phyloP scores from a whole-genome alignment of 2,113 vertebrate genomes.

The Thunnus thynnus region DNA sequence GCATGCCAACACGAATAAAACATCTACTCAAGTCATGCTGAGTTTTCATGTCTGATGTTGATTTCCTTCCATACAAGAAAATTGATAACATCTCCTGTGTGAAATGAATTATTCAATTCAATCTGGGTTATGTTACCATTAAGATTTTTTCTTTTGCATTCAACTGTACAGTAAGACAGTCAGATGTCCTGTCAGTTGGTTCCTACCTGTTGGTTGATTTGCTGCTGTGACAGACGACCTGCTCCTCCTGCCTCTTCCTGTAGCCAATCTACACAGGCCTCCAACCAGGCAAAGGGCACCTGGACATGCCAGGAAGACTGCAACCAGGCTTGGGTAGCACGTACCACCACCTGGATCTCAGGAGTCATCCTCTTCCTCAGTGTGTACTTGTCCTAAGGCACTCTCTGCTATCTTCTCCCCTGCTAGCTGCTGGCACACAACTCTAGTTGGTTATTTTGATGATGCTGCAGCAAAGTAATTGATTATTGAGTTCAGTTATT shows the following conservation, averaged over 20 bases:
- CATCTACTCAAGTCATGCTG: too few relatives aligned
- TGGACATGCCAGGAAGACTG: slow-evolving; percentile 89
- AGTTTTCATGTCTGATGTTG: not conserved
- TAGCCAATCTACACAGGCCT: slow-evolving; percentile 95
- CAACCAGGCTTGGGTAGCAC: slow-evolving; percentile 90
- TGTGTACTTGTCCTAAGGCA: not conserved
- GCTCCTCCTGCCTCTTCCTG: slow-evolving; percentile 87
- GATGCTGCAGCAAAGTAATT: not conserved
- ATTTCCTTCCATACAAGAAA: not conserved
- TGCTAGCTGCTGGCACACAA: slow-evolving; percentile 1
- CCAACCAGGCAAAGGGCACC: slow-evolving; percentile 91
- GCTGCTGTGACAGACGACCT: slow-evolving; percentile 85
- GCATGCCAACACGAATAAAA: too few relatives aligned
- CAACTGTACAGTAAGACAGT: not conserved
- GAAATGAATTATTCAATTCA: not conserved
- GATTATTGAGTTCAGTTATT: not conserved
- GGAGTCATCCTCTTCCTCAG: slow-evolving; percentile 57
- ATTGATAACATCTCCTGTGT: not conserved
- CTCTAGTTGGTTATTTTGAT: not conserved
- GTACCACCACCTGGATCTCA: slow-evolving; percentile 57
- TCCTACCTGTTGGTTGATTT: slow-evolving; percentile 91
- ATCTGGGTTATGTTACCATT: not conserved
- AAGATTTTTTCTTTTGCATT: not conserved
- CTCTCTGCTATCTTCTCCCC: slow-evolving; percentile 11
- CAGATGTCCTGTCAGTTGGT: not conserved